These are phyloP conservation scores for Dendrocincla tyrannina DNA, from an alignment of 2,797 vertebrate species.

Conservation along the genomic window DNA sequence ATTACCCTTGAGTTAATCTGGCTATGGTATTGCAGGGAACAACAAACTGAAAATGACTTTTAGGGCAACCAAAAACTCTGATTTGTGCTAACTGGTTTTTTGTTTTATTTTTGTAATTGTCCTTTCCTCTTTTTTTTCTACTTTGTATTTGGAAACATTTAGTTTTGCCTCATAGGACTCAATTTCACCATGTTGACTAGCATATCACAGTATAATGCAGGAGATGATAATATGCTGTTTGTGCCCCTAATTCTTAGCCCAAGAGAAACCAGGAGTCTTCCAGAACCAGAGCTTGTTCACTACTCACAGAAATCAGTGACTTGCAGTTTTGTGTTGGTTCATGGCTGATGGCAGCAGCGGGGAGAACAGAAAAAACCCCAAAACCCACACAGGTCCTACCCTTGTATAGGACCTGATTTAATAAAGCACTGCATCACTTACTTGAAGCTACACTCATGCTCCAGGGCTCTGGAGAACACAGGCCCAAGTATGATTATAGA, in stretches of 20 bases:
- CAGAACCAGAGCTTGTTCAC: background rate
- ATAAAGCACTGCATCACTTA: background rate
- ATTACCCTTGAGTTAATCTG: background rate
- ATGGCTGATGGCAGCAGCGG: background rate
- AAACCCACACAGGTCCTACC: background rate
- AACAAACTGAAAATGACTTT: background rate
- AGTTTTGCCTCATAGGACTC: background rate
- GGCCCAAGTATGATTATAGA: background rate
- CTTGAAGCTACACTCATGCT: background rate
- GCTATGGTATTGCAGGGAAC: background rate
- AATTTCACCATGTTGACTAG: background rate
- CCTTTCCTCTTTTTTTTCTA: background rate
- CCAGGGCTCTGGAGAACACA: background rate
- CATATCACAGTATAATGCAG: rapidly evolving
- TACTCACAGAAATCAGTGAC: background rate
- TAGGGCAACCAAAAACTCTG: background rate
- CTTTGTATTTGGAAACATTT: background rate
- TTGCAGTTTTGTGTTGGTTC: background rate
- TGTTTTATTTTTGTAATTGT: background rate
- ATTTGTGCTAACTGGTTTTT: background rate
- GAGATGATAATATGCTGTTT: background rate
- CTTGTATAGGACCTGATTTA: background rate
- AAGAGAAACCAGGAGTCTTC: background rate
- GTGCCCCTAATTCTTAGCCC: background rate
- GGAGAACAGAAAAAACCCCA: background rate